phyloP scores from a whole-genome alignment of 2,888 invertebrate species.

The Drymonia ruficornis region DNA sequence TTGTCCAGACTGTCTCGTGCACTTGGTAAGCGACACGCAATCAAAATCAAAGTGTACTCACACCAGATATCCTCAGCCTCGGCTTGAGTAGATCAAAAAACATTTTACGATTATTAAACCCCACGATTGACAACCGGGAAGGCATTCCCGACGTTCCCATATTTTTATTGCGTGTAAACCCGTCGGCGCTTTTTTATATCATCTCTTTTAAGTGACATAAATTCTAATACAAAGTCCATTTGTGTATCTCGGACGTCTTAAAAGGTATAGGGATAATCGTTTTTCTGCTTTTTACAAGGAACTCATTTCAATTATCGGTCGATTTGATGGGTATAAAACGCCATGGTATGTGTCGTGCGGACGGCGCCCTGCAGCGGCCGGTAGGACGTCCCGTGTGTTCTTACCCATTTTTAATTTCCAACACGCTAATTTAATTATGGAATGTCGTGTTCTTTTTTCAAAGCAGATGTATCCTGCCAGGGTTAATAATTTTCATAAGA shows the following conservation, averaged over 20 bases:
- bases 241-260: constrained; percentile 84
- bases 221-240: constrained; percentile 85
- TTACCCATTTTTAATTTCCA: constrained; percentile 69
- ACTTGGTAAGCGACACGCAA: constrained; percentile 12
- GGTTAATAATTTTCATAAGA: constrained; percentile 62
- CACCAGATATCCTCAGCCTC: constrained; percentile 42
- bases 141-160: constrained; percentile 78
- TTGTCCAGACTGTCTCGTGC: not conserved
- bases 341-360: constrained; percentile 74
- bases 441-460: constrained; percentile 57
- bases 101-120: constrained; percentile 84
- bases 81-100: constrained; percentile 72
- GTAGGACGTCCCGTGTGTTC: constrained; percentile 66
- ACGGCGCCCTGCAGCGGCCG: constrained; percentile 77
- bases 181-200: constrained; percentile 83
- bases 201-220: constrained; percentile 84
- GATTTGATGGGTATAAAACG: constrained; percentile 82
- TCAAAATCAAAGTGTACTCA: constrained; percentile 26
- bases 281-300: constrained; percentile 84
- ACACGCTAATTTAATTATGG: constrained; percentile 83
- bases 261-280: constrained; percentile 83
- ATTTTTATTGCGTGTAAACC: constrained; percentile 84
- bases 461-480: constrained; percentile 76
- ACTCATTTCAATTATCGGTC: constrained; percentile 84
- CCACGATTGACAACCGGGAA: constrained; percentile 81